phyloP scores from a whole-genome alignment of 2,797 vertebrate species.

The Phylloscopus collybita region DNA sequence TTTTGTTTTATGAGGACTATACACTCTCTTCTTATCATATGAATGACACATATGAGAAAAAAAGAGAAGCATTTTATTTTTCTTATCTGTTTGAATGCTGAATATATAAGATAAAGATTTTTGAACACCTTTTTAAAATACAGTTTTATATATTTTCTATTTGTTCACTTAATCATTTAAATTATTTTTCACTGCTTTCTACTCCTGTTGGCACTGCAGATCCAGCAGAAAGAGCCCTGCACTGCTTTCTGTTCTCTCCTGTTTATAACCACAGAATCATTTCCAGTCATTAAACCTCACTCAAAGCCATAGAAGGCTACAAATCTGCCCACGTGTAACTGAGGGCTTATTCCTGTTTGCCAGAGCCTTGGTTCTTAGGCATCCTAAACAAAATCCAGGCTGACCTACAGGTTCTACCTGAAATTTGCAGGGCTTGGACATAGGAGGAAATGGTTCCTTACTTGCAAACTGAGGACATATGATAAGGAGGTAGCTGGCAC shows the following conservation, averaged over 20 bases:
- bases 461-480: background rate
- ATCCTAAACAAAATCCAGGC: background rate
- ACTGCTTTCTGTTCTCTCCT: background rate
- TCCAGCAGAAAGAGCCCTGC: background rate
- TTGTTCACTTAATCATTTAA: conserved; percentile 14
- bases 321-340: background rate
- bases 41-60: background rate
- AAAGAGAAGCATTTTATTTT: background rate
- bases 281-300: conserved; percentile 12
- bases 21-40: background rate
- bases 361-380: background rate
- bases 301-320: background rate
- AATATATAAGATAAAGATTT: background rate
- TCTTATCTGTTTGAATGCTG: background rate
- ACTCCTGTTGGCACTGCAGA: background rate
- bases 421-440: background rate
- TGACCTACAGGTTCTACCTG: background rate
- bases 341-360: background rate
- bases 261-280: background rate
- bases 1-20: background rate
- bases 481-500: background rate
- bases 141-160: background rate
- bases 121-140: background rate
- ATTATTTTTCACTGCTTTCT: background rate
- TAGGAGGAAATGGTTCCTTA: background rate